Percentiles rank a stretch among this genome's conserved stretches.
Conservation (phyloP, 2,888 invertebrate species). For the Polyploca ridens region DNA sequence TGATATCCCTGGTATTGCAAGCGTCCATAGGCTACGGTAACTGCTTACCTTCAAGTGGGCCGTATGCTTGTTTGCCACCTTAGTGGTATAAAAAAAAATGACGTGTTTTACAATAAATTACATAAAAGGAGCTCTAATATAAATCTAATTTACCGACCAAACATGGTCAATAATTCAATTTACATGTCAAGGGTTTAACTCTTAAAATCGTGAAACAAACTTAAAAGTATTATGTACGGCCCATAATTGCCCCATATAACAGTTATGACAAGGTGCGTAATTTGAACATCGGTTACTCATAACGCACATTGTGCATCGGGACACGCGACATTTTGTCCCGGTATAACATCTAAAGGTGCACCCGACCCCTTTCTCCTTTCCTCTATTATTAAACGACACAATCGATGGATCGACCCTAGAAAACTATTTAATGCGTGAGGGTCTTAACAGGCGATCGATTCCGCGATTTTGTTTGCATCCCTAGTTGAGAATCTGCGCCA, state of each 20-base stretch:
- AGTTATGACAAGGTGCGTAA: conserved; percentile 20
- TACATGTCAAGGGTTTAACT: not conserved
- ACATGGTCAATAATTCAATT: not conserved
- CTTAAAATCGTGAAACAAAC: not conserved
- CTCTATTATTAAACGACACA: conserved; percentile 57
- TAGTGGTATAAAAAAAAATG: no score
- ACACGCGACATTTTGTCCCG: conserved; percentile 69
- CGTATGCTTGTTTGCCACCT: no score
- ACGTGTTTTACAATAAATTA: no score
- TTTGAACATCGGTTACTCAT: conserved; percentile 34
- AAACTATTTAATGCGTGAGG: conserved; percentile 47
- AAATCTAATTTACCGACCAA: no score
- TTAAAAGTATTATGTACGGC: not conserved
- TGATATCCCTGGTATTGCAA: no score
- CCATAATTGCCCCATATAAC: conserved; percentile 6
- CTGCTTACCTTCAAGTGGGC: no score
- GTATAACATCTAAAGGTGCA: conserved; percentile 65
- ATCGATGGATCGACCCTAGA: conserved; percentile 57
- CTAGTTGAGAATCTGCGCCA: not conserved
- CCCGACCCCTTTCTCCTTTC: conserved; percentile 69
- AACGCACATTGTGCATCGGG: conserved; percentile 46
- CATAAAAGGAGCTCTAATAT: no score
- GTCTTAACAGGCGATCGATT: conserved; percentile 52
- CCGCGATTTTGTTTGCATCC: not conserved
- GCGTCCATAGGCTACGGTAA: no score